Evolutionary conservation across 2,113 vertebrate genomes (phyloP).

Genomic region (Penelope pileata): DNA sequence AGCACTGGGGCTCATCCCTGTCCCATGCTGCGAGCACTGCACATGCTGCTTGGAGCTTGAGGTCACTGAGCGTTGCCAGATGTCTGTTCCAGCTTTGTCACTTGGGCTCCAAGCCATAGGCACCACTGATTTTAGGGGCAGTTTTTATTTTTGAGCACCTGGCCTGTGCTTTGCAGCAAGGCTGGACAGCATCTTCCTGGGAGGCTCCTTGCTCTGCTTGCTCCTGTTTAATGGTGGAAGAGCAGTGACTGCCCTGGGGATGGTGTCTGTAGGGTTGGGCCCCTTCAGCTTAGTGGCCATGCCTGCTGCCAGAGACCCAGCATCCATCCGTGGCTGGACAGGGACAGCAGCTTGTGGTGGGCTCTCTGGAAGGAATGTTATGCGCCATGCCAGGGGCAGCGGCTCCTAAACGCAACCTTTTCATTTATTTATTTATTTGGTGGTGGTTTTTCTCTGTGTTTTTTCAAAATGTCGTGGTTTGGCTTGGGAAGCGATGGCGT

Average conservation of each 20-base stretch:
- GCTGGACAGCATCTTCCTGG: neutral
- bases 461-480: neutral
- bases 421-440: neutral
- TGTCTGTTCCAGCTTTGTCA: conserved; percentile 24
- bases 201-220: neutral
- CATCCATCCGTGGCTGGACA: neutral
- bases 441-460: neutral
- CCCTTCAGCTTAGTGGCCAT: neutral
- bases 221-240: neutral
- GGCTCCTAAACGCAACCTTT: neutral
- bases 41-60: neutral
- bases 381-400: neutral
- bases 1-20: neutral
- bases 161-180: rapidly evolving
- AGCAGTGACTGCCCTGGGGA: neutral
- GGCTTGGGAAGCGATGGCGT: neutral
- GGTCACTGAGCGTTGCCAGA: neutral
- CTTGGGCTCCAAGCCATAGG: conserved; percentile 6
- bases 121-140: neutral
- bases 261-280: rapidly evolving
- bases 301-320: neutral
- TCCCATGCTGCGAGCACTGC: neutral
- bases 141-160: neutral
- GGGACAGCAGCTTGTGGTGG: neutral
- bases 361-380: neutral